Evolutionary conservation across 1,140 invertebrate species (phyloP).

Genomic region (Drosophila arizonae): DNA sequence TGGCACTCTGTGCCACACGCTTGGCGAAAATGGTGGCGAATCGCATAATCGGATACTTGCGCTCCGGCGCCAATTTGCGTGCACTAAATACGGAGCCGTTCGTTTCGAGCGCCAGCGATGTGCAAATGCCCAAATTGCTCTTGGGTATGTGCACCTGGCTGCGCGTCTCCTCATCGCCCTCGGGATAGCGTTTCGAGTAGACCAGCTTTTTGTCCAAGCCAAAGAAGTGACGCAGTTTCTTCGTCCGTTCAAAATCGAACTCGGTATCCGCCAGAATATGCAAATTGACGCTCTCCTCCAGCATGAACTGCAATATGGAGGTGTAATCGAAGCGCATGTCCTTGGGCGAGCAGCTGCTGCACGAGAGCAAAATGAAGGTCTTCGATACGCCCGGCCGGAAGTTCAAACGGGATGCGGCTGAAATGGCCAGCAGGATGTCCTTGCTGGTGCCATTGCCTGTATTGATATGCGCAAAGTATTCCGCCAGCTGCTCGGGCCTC

Average conservation of each 20-base stretch:
- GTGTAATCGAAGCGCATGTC: conserved; percentile 91
- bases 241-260: conserved; percentile 88
- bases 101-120: conserved; percentile 90
- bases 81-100: conserved; percentile 90
- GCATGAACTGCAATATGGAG: conserved; percentile 89
- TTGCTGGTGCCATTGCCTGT: conserved; percentile 84
- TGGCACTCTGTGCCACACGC: conserved; percentile 86
- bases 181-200: conserved; percentile 90
- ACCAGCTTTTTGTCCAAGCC: conserved; percentile 89
- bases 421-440: conserved; percentile 90
- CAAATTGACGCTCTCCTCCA: conserved; percentile 91
- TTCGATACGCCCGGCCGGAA: conserved; percentile 94
- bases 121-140: conserved; percentile 90
- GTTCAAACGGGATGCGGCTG: conserved; percentile 88
- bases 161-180: conserved; percentile 87
- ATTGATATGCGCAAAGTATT: conserved; percentile 81
- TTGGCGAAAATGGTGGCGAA: conserved; percentile 88
- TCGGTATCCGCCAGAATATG: conserved; percentile 93
- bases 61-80: conserved; percentile 85
- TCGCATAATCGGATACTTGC: conserved; percentile 86
- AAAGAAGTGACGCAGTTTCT: conserved; percentile 88
- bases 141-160: conserved; percentile 90
- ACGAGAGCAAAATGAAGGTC: conserved; percentile 92
- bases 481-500: conserved; percentile 82
- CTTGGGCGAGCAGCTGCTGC: conserved; percentile 87